These are phyloP conservation scores for Synchiropus splendidus DNA, from an alignment of 2,113 vertebrate genomes.

Conservation along the genomic window DNA sequence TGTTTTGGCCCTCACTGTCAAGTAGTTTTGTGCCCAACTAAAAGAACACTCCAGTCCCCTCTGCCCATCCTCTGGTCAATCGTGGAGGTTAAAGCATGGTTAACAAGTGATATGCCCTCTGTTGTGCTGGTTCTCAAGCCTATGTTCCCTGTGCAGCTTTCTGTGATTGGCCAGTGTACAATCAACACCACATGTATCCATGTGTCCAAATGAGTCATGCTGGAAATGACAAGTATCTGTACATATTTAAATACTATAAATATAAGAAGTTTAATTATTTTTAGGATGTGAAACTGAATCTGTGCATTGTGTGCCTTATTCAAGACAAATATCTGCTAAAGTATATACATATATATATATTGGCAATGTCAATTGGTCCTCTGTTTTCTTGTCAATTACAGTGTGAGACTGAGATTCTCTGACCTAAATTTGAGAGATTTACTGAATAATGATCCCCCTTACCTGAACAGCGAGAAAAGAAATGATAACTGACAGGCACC, in stretches of 20 bases:
- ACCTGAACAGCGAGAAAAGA: slow-evolving; percentile 41
- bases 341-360: slow-evolving; percentile 50
- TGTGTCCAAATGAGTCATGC: slow-evolving; percentile 84
- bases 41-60: slow-evolving; percentile 11
- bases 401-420: too few species aligned
- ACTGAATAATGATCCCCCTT: too few species aligned
- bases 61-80: not conserved
- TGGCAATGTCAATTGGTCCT: slow-evolving; percentile 71
- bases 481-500: slow-evolving; percentile 56
- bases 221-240: slow-evolving; percentile 88
- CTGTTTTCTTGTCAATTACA: slow-evolving; percentile 54
- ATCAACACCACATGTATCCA: slow-evolving; percentile 67
- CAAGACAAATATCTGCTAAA: slow-evolving; percentile 70
- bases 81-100: too few species aligned
- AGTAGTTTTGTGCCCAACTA: slow-evolving; percentile 17
- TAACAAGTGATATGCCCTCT: slow-evolving; percentile 12
- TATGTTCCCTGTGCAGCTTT: slow-evolving; percentile 37
- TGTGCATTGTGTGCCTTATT: slow-evolving; percentile 99
- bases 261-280: slow-evolving; percentile 79
- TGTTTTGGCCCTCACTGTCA: slow-evolving; percentile 26
- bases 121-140: slow-evolving; percentile 41
- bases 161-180: slow-evolving; percentile 67
- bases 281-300: slow-evolving; percentile 90
- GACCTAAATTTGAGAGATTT: too few species aligned
- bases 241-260: slow-evolving; percentile 78